Conservation (phyloP, 2,888 invertebrate genomes). For the Agriopis aurantiaria region DNA sequence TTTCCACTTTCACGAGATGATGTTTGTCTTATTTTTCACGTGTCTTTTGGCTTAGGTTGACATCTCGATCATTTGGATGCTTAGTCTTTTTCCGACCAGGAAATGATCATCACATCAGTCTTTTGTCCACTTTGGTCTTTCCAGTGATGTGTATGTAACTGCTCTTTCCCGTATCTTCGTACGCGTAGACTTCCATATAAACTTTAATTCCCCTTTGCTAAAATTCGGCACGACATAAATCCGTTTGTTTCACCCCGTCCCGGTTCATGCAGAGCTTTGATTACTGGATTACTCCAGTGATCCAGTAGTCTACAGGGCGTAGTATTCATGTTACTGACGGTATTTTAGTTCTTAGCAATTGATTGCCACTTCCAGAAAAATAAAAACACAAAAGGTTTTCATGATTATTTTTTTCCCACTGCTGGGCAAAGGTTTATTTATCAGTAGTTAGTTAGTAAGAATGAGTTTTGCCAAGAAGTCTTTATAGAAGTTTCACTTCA, state of each 20-base stretch:
- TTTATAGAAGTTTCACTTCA: no score
- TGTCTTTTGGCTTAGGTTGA: slow-evolving; percentile 3
- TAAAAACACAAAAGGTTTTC: no score
- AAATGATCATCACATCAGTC: not conserved
- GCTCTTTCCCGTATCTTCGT: no score
- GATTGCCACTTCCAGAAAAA: no score
- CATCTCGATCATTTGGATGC: not conserved
- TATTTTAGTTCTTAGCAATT: no score
- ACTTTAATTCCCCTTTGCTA: no score
- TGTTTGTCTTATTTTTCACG: slow-evolving; percentile 13
- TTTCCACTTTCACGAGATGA: slow-evolving; percentile 32
- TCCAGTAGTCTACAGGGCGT: not conserved
- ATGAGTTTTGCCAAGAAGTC: no score
- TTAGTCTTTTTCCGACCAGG: not conserved
- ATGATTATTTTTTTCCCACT: no score
- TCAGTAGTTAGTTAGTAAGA: no score
- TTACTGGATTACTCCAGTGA: slow-evolving; percentile 19
- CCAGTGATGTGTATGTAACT: not conserved
- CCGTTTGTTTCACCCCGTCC: slow-evolving; percentile 9
- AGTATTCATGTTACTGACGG: not conserved
- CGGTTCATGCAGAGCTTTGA: slow-evolving; percentile 8
- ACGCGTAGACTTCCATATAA: no score
- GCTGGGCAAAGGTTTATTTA: no score
- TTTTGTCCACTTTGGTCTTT: not conserved
- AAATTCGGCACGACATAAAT: slow-evolving; percentile 10